These are phyloP conservation scores for Stenotaenia linearis DNA, from an alignment of 2,888 invertebrate species.

Conservation along the genomic window DNA sequence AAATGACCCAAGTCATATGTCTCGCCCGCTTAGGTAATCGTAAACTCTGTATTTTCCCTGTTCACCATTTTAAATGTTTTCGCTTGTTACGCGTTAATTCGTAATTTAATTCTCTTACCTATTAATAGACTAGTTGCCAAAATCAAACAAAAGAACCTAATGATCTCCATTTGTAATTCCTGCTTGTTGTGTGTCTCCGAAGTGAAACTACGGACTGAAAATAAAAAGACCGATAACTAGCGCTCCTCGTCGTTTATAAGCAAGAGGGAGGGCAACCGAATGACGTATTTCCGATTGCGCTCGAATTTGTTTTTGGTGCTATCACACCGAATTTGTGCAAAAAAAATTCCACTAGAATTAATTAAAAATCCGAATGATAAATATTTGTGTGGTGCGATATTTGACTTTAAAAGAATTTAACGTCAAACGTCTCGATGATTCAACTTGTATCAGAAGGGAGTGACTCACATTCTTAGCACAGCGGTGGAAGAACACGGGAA, in stretches of 20 bases:
- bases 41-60: background rate
- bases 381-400: no score
- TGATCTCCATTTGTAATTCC: background rate
- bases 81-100: background rate
- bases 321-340: background rate
- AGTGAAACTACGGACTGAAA: background rate
- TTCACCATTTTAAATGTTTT: background rate
- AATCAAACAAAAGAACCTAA: background rate
- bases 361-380: background rate
- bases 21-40: background rate
- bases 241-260: conserved; percentile 3
- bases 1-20: background rate
- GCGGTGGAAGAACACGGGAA: no score
- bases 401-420: no score
- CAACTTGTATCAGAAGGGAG: no score
- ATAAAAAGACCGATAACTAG: background rate
- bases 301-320: background rate
- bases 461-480: no score
- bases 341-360: background rate
- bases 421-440: no score
- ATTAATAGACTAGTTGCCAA: background rate
- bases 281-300: background rate
- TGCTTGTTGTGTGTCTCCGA: background rate
- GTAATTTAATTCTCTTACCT: background rate
- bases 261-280: background rate